Percentiles rank a stretch among this genome's conserved stretches.
Evolutionary conservation across 2,797 vertebrate genomes (phyloP).

Genomic region (Xenopus petersii): DNA sequence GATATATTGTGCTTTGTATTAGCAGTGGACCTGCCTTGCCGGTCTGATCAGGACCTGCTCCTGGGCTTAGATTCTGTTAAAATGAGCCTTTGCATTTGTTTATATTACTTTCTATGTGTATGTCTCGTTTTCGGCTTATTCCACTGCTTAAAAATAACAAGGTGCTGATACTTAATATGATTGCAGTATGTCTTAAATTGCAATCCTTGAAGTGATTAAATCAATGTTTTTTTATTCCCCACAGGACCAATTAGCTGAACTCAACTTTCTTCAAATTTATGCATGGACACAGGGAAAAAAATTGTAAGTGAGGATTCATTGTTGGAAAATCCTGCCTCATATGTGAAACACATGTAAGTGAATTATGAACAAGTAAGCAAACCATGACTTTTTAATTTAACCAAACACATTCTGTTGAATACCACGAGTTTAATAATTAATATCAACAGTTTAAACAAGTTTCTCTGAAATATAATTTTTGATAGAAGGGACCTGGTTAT

Average conservation of each 20-base stretch:
- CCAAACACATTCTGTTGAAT: slow-evolving; percentile 28
- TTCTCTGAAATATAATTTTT: slow-evolving; percentile 12
- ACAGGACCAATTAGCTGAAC: slow-evolving; percentile 31
- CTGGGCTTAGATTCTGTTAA: too few relatives aligned
- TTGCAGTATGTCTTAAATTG: slow-evolving; percentile 19
- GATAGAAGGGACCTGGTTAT: slow-evolving; percentile 21
- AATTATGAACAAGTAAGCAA: slow-evolving; percentile 1
- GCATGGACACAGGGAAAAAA: slow-evolving; percentile 22
- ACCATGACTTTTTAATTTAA: slow-evolving; percentile 36
- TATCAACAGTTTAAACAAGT: slow-evolving; percentile 27
- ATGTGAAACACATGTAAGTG: slow-evolving; percentile 32
- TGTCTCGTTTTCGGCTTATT: too few relatives aligned
- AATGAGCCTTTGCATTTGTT: too few relatives aligned
- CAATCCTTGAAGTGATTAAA: slow-evolving; percentile 29
- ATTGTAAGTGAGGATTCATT: slow-evolving; percentile 29
- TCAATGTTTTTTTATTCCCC: slow-evolving; percentile 18
- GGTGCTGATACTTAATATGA: slow-evolving; percentile 1
- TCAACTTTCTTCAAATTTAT: slow-evolving; percentile 21
- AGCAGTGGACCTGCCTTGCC: too few relatives aligned
- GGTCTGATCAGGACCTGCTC: too few relatives aligned
- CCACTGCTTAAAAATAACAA: background rate
- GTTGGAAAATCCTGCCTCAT: slow-evolving; percentile 33
- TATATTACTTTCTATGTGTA: too few relatives aligned
- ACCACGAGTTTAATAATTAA: slow-evolving; percentile 34
- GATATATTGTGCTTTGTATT: too few relatives aligned